Evolutionary conservation across 2,113 vertebrate species (phyloP).

Genomic region (Rallus limicola): DNA sequence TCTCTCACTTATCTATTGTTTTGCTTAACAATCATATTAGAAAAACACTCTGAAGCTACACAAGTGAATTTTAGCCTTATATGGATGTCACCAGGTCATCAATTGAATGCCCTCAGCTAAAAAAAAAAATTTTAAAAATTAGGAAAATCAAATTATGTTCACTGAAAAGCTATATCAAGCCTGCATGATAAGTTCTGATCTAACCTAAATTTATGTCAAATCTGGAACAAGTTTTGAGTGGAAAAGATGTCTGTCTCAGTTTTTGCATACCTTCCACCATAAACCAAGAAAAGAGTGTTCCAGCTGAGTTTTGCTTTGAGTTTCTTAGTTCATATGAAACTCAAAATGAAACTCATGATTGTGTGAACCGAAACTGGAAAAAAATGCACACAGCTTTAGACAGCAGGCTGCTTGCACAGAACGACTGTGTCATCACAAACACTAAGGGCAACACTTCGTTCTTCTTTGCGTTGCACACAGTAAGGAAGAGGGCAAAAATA

Average conservation of each 20-base stretch:
- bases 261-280: conserved; percentile 49
- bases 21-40: background rate
- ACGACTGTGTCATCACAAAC: background rate
- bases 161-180: background rate
- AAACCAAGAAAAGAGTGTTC: conserved; percentile 22
- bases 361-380: conserved; percentile 39
- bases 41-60: background rate
- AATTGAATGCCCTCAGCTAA: background rate
- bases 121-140: background rate
- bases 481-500: background rate
- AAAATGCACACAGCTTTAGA: background rate
- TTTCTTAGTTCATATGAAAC: conserved; percentile 33
- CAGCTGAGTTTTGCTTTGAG: conserved; percentile 56
- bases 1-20: background rate
- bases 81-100: background rate
- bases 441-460: background rate
- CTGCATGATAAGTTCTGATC: background rate
- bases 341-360: conserved; percentile 36
- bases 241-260: conserved; percentile 36
- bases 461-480: background rate
- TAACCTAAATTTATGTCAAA: conserved; percentile 24
- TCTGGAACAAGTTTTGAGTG: background rate
- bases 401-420: background rate
- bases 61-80: background rate
- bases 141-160: background rate